Evolutionary conservation across 2,797 vertebrate genomes (phyloP).

Genomic region (Denticeps clupeoides): DNA sequence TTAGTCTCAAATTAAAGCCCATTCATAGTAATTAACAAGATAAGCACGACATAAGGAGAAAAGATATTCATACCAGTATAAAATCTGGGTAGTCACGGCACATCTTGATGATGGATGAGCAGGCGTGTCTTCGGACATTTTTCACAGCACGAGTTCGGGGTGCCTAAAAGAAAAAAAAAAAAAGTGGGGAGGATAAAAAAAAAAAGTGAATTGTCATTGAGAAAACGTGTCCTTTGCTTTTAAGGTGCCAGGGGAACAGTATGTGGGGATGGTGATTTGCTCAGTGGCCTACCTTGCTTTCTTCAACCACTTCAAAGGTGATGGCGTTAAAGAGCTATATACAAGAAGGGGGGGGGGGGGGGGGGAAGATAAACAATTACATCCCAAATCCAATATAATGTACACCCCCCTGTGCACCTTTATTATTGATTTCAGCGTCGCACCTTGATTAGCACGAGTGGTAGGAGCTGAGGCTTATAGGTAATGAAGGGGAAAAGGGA

Average conservation of each 20-base stretch:
- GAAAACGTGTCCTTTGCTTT: too few species aligned
- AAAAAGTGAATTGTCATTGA: too few species aligned
- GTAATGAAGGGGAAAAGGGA: slow-evolving; percentile 81
- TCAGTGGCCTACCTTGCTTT: slow-evolving; percentile 68
- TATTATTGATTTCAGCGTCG: too few species aligned
- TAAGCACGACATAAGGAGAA: background rate
- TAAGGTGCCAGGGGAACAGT: too few species aligned
- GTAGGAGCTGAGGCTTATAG: slow-evolving; percentile 67
- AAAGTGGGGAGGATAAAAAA: too few species aligned
- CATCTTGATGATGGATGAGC: slow-evolving; percentile 88
- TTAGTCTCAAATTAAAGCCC: too few species aligned
- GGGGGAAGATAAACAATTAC: too few species aligned
- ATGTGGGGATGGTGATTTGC: too few species aligned
- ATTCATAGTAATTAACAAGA: background rate
- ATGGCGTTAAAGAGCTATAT: slow-evolving; percentile 76
- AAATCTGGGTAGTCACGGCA: slow-evolving; percentile 86
- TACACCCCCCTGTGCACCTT: too few species aligned
- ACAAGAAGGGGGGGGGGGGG: too few species aligned
- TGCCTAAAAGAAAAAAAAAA: slow-evolving; percentile 48
- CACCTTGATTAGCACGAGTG: slow-evolving; percentile 84
- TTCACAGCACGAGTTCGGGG: slow-evolving; percentile 82
- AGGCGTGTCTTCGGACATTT: slow-evolving; percentile 87
- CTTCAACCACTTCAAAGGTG: slow-evolving; percentile 78
- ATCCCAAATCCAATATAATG: too few species aligned
- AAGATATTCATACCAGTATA: slow-evolving; percentile 60